phyloP scores from a whole-genome alignment of 2,113 vertebrate species.

The Hystrix brachyura region DNA sequence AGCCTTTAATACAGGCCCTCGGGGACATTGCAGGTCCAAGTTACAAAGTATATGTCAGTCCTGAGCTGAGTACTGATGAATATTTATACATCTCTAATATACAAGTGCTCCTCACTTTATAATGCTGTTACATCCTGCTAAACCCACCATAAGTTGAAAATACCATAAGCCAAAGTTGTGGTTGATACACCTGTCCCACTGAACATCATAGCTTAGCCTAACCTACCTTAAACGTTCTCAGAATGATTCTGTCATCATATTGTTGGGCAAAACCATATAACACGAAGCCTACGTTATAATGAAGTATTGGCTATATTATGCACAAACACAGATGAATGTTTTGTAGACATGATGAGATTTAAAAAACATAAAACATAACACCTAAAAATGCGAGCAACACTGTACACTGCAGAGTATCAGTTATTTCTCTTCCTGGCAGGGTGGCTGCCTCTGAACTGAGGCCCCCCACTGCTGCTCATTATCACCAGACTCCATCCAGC shows the following conservation, averaged over 20 bases:
- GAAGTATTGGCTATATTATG: background rate
- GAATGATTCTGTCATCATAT: background rate
- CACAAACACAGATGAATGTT: background rate
- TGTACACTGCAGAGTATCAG: background rate
- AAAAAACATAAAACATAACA: background rate
- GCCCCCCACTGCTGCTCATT: too few relatives aligned
- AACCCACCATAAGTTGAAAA: background rate
- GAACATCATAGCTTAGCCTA: background rate
- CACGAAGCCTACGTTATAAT: background rate
- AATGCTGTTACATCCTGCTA: background rate
- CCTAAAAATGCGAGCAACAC: background rate
- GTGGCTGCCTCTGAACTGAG: background rate
- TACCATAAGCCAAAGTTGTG: background rate
- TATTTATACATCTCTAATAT: background rate
- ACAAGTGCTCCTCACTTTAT: background rate
- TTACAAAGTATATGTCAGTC: background rate
- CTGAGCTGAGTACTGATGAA: background rate
- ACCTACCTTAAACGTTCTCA: background rate
- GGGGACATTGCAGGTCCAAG: background rate
- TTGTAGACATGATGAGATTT: too few relatives aligned
- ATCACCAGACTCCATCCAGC: background rate
- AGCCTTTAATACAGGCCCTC: background rate
- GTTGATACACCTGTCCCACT: background rate
- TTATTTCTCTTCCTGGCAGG: background rate
- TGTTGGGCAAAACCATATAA: background rate